Evolutionary conservation across 2,888 invertebrate species (phyloP).

Genomic region (Seira ritae): DNA sequence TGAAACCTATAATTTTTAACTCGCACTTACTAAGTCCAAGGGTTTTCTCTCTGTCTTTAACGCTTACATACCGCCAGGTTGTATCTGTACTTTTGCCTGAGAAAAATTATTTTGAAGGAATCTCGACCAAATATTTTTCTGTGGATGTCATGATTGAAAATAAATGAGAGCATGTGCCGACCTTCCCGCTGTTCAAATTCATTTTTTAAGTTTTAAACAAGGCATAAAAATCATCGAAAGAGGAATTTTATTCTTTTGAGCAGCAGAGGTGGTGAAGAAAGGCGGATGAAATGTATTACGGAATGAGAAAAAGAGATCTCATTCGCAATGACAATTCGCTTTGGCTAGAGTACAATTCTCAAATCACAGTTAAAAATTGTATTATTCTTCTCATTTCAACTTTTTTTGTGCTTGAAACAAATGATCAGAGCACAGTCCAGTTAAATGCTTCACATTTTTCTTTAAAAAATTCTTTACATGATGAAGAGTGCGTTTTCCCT

Average conservation of each 20-base stretch:
- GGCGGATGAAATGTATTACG: slow-evolving; percentile 26
- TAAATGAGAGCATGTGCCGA: not conserved
- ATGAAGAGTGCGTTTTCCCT: not conserved
- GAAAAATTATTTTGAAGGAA: no score
- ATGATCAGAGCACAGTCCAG: no score
- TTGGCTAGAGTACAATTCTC: not conserved
- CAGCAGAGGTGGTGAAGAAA: slow-evolving; percentile 56
- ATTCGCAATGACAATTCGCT: slow-evolving; percentile 41
- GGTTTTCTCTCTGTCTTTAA: no score
- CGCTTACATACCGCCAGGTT: no score
- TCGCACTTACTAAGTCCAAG: slow-evolving; percentile 26
- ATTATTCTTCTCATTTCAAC: no score
- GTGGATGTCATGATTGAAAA: not conserved
- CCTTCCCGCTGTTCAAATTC: no score
- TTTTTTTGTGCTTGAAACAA: not conserved
- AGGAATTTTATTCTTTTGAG: not conserved
- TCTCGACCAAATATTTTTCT: no score
- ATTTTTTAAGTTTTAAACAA: no score
- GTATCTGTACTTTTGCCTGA: no score
- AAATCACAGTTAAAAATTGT: not conserved
- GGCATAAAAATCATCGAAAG: no score
- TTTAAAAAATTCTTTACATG: not conserved
- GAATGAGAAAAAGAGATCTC: slow-evolving; percentile 29
- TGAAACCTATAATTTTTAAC: slow-evolving; percentile 65
- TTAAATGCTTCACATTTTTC: not conserved